Base-by-base conservation (phyloP, 2,888 invertebrate species). In the Isotomurus palustris region DNA sequence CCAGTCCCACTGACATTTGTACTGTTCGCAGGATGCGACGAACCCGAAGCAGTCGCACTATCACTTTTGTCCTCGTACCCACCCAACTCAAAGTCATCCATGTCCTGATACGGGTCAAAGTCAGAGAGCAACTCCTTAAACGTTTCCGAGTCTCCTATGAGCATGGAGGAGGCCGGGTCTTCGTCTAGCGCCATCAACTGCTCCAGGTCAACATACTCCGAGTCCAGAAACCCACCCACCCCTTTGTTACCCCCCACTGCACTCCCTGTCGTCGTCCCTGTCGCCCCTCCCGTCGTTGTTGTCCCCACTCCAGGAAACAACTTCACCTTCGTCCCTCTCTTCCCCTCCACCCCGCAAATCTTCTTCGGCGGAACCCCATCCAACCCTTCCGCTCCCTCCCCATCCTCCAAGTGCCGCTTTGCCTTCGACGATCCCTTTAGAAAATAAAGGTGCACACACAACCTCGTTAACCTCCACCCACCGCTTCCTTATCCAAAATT, bases 51-150 rank as follows among this genome's bases (percentile, higher is more conserved):
- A 19, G 40, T 44, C 21, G 62, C 55, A 21, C 62, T 65, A 17
- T 61, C 64, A 54, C 64, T 71, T 27, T 67, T 44, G 24, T 70
- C 41, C 54, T 32, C 53, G 53, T 40, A 57, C 49, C 90, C 90
- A 24, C 71, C 72, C 73, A 91, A 88, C 71, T 82, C 82, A 69
- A 84, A 82, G 74, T 89, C 88, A 71, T 84, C 84, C 82, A 90
- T 86, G 72, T 90, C 84, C 73, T 89, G 19, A 25, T 29, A 89
- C 3, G 87, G 85, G 75, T 84, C 80, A 71, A 86, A 85, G 72
- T 87, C 88, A 59, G 87, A 86, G 74, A 91, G 87, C 76, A 91
- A 83, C 75, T 90, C 88, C 75, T 91, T 89, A 74, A 91, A 86
- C 41, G 86, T 84, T 71, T 85, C 86, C 62, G 87, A 83, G 29